These are phyloP conservation scores for Drosophila infuscata DNA, from an alignment of 2,888 invertebrate species.

Conservation along the genomic window DNA sequence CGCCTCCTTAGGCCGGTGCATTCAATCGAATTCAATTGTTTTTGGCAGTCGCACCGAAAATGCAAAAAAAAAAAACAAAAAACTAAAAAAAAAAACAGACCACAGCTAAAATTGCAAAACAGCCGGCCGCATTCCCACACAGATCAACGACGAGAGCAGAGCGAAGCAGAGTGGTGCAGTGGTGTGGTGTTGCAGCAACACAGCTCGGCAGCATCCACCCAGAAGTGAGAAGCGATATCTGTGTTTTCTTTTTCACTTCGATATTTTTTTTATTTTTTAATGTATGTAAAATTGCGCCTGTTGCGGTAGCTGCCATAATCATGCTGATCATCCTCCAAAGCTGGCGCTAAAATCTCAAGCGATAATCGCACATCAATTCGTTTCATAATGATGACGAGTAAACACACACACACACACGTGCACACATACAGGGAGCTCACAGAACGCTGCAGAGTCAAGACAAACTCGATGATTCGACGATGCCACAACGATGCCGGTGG, in stretches of 20 bases:
- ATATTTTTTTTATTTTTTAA: not conserved
- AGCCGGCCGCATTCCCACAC: constrained; percentile 78
- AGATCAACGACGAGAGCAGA: constrained; percentile 54
- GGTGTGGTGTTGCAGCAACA: constrained; percentile 13
- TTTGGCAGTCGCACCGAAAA: constrained; percentile 79
- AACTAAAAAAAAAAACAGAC: constrained; percentile 5
- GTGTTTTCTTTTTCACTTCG: constrained; percentile 24
- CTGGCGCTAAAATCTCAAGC: constrained; percentile 79
- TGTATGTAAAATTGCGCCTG: constrained; percentile 59
- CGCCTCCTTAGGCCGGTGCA: constrained; percentile 81
- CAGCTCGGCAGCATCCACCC: constrained; percentile 35
- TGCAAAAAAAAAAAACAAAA: not conserved
- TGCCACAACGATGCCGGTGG: constrained; percentile 70
- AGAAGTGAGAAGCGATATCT: constrained; percentile 44
- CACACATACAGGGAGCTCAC: constrained; percentile 12
- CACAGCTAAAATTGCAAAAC: constrained; percentile 71
- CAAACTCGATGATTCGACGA: constrained; percentile 15
- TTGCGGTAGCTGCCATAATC: constrained; percentile 63
- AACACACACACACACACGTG: constrained; percentile 5
- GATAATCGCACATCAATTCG: constrained; percentile 82
- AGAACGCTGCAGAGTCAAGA: not conserved
- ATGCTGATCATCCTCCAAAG: constrained; percentile 57
- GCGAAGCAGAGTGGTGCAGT: constrained; percentile 1
- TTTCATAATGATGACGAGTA: constrained; percentile 82
- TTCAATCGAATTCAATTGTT: constrained; percentile 84